Base-by-base conservation (phyloP, 2,113 vertebrate genomes). In the Gobio gobio region DNA sequence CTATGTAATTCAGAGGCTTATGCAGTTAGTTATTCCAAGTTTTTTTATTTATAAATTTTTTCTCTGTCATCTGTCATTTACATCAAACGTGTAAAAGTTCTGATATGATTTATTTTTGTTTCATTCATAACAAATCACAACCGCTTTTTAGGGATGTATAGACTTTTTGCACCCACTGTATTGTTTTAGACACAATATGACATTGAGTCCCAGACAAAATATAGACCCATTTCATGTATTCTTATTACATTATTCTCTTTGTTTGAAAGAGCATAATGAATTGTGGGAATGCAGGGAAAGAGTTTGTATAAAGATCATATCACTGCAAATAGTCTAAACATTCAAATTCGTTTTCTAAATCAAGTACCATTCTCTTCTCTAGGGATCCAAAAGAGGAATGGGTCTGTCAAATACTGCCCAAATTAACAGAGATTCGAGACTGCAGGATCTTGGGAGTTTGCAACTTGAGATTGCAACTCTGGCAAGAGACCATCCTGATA, bases 381-480 rank as follows among this genome's bases (percentile, higher is more conserved):
- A 97, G 96, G 95, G 94, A 1, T 97, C 95, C 49, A 78, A 80
- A 80, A 0, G 94, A 95, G 33, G 90, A 26, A 0, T 96, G 95
- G 95, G 90, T 97, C 82, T 77, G 91, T 0, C 87, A 85, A 0
- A 94, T 92, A 0, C 92, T 98, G 22, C 93, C 90, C n/a, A 90
- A 89, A 2, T 70, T 98, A 0, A 95, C 96, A 0, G 97, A 97
- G 92, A 93, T 98, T 68, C 91, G 24, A 92, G 88, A 61, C 94
- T 97, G 22, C 97, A 97, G 85, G 96, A 97, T 87, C 88, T 93
- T 26, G 94, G 89, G 3, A 94, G 94, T 64, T 93, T 97, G 88
- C 95, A 96, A 88, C 90, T 97, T 2, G 96, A 97, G 92, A 92
- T 97, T 64, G 93, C 95, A 61, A 94, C 90, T 0, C 90, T 97